A percentile compares a stretch with the other conserved stretches of the same genome.
These are phyloP conservation scores for Porites divaricata DNA, from an alignment of 92 coral and sea anemone species.

Conservation along the genomic window DNA sequence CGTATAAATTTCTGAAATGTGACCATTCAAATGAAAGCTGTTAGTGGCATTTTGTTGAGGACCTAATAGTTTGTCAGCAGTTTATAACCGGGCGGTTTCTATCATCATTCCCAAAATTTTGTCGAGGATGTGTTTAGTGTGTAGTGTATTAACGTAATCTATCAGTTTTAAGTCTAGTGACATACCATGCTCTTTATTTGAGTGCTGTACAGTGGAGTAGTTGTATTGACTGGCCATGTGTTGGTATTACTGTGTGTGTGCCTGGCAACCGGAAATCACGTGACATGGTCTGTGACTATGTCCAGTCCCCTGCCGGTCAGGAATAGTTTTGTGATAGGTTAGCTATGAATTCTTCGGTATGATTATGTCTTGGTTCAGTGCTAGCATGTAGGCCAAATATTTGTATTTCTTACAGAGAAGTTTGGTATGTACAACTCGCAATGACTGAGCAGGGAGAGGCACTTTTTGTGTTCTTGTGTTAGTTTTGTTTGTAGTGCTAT, in stretches of 20 bases:
- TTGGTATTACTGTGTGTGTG: neutral
- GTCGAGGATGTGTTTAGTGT: no score
- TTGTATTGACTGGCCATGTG: neutral
- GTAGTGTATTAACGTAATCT: neutral
- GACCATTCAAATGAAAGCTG: no score
- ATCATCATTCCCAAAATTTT: no score
- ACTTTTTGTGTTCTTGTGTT: neutral
- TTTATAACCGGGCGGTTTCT: no score
- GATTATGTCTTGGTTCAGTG: neutral
- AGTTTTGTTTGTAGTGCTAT: neutral
- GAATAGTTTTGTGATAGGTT: slow-evolving; percentile 8
- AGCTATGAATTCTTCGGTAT: neutral
- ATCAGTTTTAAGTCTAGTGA: no score
- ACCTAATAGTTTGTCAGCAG: no score
- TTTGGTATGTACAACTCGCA: neutral
- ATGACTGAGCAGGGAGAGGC: no score
- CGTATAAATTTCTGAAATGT: no score
- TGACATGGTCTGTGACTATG: slow-evolving; percentile 36
- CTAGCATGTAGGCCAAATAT: slow-evolving; percentile 5
- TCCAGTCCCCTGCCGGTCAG: slow-evolving; percentile 53
- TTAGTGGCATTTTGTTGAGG: no score
- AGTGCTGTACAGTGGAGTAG: no score
- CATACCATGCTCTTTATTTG: no score
- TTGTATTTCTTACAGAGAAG: neutral
- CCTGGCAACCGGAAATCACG: slow-evolving; percentile 4